Percentiles rank a stretch among this genome's conserved stretches.
Conservation (phyloP, 2,113 vertebrate species). For the Megaceryle maxima region DNA sequence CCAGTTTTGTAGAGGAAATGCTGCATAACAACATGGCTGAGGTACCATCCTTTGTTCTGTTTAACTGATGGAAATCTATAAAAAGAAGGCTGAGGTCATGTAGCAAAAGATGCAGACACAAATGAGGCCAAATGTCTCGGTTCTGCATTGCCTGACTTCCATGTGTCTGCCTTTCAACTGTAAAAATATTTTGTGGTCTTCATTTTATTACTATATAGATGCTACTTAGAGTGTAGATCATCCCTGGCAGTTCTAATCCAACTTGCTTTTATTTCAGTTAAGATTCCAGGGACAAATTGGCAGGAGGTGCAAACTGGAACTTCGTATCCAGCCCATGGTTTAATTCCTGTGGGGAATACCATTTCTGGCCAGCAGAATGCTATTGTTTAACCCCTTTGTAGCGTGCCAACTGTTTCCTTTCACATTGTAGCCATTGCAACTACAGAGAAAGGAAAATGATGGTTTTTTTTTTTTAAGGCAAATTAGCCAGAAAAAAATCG, state of each 20-base stretch:
- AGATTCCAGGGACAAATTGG: background rate
- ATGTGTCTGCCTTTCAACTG: background rate
- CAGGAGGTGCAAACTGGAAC: background rate
- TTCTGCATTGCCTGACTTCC: background rate
- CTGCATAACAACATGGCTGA: background rate
- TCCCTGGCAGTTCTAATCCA: background rate
- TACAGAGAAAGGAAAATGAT: background rate
- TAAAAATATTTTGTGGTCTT: background rate
- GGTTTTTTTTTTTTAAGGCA: background rate
- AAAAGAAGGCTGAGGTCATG: background rate
- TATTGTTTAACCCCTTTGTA: background rate
- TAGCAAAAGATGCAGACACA: background rate
- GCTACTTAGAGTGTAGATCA: background rate
- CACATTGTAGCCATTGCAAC: background rate
- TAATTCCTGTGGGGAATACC: background rate
- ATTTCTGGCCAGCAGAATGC: background rate
- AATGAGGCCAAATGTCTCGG: background rate
- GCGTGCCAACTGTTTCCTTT: background rate
- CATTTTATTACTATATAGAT: background rate
- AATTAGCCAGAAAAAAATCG: background rate
- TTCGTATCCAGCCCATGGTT: background rate
- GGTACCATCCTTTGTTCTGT: background rate
- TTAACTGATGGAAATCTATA: background rate
- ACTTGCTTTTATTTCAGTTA: background rate
- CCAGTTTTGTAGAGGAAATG: background rate